A percentile compares a stretch with the other conserved stretches of the same genome.
Conservation (phyloP, 2,797 vertebrate species). For the Gobio occitaniae region DNA sequence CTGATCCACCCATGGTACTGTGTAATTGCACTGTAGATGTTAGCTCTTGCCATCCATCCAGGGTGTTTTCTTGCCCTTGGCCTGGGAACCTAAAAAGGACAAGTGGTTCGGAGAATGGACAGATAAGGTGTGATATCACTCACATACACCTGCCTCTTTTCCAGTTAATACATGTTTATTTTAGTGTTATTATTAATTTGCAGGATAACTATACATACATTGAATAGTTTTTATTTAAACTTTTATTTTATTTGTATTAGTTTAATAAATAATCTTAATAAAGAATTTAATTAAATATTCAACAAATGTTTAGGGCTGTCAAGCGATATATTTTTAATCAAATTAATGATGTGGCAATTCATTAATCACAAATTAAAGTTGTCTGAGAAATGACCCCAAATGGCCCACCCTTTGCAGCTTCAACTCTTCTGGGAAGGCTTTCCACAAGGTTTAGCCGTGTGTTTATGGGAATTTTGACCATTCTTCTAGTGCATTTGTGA, state of each 20-base stretch:
- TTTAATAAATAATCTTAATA: too few relatives aligned
- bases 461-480: too few relatives aligned
- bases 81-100: not conserved
- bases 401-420: too few relatives aligned
- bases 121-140: constrained; percentile 20
- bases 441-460: too few relatives aligned
- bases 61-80: not conserved
- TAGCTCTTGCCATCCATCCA: not conserved
- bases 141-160: constrained; percentile 52
- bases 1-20: not conserved
- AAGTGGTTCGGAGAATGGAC: not conserved
- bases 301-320: not conserved
- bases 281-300: not conserved
- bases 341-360: too few relatives aligned
- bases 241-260: too few relatives aligned
- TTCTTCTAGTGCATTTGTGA: too few relatives aligned
- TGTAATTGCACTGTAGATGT: not conserved
- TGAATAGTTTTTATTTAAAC: too few relatives aligned
- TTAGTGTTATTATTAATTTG: not conserved
- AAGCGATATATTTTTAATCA: too few relatives aligned
- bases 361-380: too few relatives aligned
- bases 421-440: too few relatives aligned
- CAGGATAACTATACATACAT: not conserved
- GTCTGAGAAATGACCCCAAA: too few relatives aligned
- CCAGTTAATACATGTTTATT: constrained; percentile 2